These are phyloP conservation scores for Operophtera brumata DNA, from an alignment of 2,888 invertebrate species.

Conservation along the genomic window DNA sequence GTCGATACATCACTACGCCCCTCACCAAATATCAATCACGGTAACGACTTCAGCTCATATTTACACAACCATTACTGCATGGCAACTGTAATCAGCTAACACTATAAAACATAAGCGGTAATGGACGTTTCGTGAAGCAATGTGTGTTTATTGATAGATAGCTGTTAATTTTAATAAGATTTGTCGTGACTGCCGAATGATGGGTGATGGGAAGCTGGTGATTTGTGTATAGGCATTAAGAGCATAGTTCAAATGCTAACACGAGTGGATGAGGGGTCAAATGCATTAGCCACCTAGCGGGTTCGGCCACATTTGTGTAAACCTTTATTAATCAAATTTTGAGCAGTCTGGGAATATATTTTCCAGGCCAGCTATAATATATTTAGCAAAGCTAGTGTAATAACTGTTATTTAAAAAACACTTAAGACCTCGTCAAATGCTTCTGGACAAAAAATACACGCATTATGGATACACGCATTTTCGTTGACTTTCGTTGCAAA, in stretches of 20 bases:
- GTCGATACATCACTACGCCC: conserved; percentile 64
- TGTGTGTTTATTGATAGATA: conserved; percentile 60
- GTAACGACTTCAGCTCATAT: conserved; percentile 36
- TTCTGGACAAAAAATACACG: no score
- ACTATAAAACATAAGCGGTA: conserved; percentile 43
- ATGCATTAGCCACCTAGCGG: conserved; percentile 78
- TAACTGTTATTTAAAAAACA: conserved; percentile 5
- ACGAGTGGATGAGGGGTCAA: conserved; percentile 72
- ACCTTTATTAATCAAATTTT: conserved; percentile 68
- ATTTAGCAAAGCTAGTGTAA: neutral
- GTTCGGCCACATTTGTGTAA: conserved; percentile 58
- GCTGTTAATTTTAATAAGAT: conserved; percentile 69
- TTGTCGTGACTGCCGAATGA: conserved; percentile 76
- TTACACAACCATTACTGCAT: conserved; percentile 39
- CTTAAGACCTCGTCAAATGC: neutral
- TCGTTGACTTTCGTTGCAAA: no score
- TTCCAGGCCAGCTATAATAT: conserved; percentile 5
- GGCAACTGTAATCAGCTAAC: conserved; percentile 32
- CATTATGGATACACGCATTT: no score
- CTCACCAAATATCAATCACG: conserved; percentile 44
- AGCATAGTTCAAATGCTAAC: conserved; percentile 75
- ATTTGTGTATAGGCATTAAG: conserved; percentile 73
- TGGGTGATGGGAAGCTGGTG: conserved; percentile 71
- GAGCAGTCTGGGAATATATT: conserved; percentile 35
- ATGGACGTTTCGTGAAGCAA: conserved; percentile 51